Evolutionary conservation across 2,888 invertebrate genomes (phyloP), one percentile per base, ranked within the genome.

Genomic region (Leptopilina drosophilae): DNA sequence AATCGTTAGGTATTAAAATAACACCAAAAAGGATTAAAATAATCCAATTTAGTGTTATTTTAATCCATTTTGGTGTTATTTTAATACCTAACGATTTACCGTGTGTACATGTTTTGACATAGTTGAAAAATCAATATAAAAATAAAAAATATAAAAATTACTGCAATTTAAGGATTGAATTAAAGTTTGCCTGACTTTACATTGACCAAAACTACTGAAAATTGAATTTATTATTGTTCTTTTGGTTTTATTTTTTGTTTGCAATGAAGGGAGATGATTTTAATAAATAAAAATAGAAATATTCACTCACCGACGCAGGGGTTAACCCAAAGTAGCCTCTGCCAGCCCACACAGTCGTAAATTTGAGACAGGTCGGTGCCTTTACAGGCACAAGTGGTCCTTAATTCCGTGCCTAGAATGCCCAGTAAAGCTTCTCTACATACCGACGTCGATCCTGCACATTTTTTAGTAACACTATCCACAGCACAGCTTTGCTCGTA

Each of bases 401-500:
- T 94, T 76, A 98, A 93, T 90, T 96, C 96, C n/a, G 98, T 98
- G 42, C 98, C 98, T 76, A 98, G 94, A 83, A 98, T 97, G 15
- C 96, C 97, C 77, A 98, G 94, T 92, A 98, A 96, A 5, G 98
- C 97, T 77, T 95, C 94, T 73, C 97, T 94, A 92, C 98, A 98
- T 69, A 96, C 96, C n/a, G 95, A 94, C 0, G 96, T 95, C 0
- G 96, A 95, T 0, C 97, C 97, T 0, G 97, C 97, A 90, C 98
- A 98, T 86, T 97, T 96, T 90, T 96, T 96, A 49, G 97, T 97
- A 73, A 96, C 95, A 78, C 96, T 96, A 90, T 98, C 97, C 76
- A 97, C 97, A 0, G 97, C 97, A 92, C 98, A 98, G 86, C 96
- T 96, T 91, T 97, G 97, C 92, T 97, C 97, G 92, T 97, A 98